Base-by-base conservation (phyloP, 2,888 invertebrate species). In the Hyppa rectilinea region DNA sequence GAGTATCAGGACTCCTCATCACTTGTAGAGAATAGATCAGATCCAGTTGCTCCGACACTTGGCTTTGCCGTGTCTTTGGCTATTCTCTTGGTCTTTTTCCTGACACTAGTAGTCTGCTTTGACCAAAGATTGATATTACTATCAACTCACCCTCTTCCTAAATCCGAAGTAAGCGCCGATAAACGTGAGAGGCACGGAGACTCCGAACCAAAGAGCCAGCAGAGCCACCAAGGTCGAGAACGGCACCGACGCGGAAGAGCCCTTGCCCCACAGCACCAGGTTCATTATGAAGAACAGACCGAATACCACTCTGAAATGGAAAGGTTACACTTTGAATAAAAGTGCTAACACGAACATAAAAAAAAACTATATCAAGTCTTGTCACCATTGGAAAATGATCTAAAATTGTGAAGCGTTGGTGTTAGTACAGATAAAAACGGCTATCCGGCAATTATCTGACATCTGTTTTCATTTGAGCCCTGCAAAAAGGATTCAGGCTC, bases 81-180 rank as follows among this genome's bases (percentile, higher is more conserved):
- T n/a, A n/a, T n/a, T n/a, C n/a, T n/a, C n/a, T n/a, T n/a, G n/a
- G n/a, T n/a, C n/a, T n/a, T n/a, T n/a, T n/a, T n/a, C n/a, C n/a
- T n/a, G n/a, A n/a, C n/a, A n/a, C n/a, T n/a, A n/a, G n/a, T n/a
- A n/a, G n/a, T n/a, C n/a, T n/a, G n/a, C n/a, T n/a, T n/a, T n/a
- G n/a, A n/a, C n/a, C n/a, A n/a, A n/a, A n/a, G n/a, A n/a, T n/a
- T n/a, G n/a, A 43, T 6, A 5, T 23, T 20, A 23, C 20, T 14
- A 31, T 23, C 14, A 52, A 78, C 96, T 96, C 94, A 99, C 99
- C 96, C 99, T 96, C 96, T 99, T 99, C 89, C 99, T 98, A 95
- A 99, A 99, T 78, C 99, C 99, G 94, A 99, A 99, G 96, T 99
- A 99, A 53, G 99, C 99, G 38, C 99, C 99, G 81, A 99, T 97